Percentiles rank a stretch among this genome's conserved stretches.
These are phyloP conservation scores for Dasyprocta punctata DNA, from an alignment of 2,113 vertebrate species.

Conservation along the genomic window DNA sequence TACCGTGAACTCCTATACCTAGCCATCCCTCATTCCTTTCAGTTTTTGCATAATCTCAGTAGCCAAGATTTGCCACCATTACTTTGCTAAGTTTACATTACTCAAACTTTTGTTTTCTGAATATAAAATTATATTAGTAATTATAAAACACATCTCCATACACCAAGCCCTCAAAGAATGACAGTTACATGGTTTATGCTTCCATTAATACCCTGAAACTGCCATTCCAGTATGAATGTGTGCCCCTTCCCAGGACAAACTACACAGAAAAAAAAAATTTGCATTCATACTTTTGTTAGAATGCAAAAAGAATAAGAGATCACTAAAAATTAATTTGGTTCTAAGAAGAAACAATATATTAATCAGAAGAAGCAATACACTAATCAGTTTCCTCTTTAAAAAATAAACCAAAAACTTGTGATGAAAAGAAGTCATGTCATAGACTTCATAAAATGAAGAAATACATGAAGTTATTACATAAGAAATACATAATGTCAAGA, in stretches of 20 bases:
- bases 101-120: background rate
- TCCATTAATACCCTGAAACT: background rate
- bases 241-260: background rate
- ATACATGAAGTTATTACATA: background rate
- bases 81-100: background rate
- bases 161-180: background rate
- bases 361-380: background rate
- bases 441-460: background rate
- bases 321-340: background rate
- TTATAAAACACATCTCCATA: background rate
- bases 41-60: background rate
- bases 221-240: background rate
- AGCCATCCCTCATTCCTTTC: background rate
- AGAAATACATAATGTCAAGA: background rate
- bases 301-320: background rate
- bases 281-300: background rate
- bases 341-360: background rate
- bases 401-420: background rate
- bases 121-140: conserved; percentile 12
- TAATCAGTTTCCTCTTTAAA: background rate
- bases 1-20: background rate
- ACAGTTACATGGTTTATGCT: background rate
- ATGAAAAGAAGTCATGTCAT: background rate
- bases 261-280: background rate
- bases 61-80: background rate